Conservation (phyloP, 2,113 vertebrate genomes). For the Stercorarius parasiticus region DNA sequence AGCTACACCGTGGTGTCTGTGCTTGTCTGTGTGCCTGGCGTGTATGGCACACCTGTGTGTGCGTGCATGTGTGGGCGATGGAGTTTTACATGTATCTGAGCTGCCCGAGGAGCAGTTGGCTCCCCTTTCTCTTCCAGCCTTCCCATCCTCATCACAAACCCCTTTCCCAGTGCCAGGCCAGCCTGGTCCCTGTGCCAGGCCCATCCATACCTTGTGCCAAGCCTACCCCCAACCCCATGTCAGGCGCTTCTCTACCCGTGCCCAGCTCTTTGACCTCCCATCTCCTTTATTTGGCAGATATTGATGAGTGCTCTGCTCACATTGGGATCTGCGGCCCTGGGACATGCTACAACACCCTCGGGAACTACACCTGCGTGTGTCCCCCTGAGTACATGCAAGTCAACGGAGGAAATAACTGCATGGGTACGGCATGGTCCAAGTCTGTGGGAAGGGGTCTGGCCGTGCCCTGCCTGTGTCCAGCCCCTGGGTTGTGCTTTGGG, state of each 20-base stretch:
- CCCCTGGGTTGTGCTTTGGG: background rate
- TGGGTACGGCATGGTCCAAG: conserved; percentile 75
- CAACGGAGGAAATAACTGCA: conserved; percentile 91
- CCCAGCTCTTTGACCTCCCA: background rate
- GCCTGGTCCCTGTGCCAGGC: background rate
- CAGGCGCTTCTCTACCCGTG: background rate
- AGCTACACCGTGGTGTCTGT: background rate
- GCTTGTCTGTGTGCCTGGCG: rapidly evolving
- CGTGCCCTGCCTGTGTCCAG: background rate
- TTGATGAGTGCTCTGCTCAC: conserved; percentile 88
- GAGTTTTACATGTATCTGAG: background rate
- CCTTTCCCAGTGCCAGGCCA: background rate
- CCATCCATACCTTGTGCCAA: background rate
- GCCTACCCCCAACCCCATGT: rapidly evolving
- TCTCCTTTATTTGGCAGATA: conserved; percentile 73
- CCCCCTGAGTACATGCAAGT: conserved; percentile 93
- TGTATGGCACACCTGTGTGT: rapidly evolving
- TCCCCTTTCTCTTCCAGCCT: background rate
- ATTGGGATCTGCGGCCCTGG: conserved; percentile 89
- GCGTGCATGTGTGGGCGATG: too few relatives aligned
- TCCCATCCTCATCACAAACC: background rate
- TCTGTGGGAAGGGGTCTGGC: background rate
- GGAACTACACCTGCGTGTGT: conserved; percentile 93
- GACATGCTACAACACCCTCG: conserved; percentile 93
- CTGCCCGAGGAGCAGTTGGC: background rate